Base-by-base conservation (phyloP, 2,888 invertebrate genomes). In the Tenthredo scrophulariae region DNA sequence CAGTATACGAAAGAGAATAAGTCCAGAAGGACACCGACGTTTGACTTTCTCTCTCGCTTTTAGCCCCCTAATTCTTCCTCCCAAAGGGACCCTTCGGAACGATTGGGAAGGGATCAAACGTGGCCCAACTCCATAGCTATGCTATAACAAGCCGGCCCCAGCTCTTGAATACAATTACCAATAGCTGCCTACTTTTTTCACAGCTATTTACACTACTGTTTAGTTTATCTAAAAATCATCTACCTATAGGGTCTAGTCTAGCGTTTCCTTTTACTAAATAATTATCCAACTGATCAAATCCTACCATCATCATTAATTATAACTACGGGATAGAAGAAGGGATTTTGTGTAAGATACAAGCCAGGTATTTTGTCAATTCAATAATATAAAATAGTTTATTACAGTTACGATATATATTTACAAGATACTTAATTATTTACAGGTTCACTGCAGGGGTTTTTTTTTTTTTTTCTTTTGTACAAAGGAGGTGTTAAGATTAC, bases 301-400 rank as follows among this genome's bases (percentile, higher is more conserved):
- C n/a, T 37, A 72, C n/a, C 15, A n/a, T 37, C n/a, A 9, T n/a
- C 9, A 72, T 37, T 6, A 22, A 72, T 72, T 72, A 72, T n/a
- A 26, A 26, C 62, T 62, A 62, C 70, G 37, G 29, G 37, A 29
- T 46, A 7, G 70, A n/a, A n/a, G n/a, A 37, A 10, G 40, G 70
- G 15, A 72, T 33, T 29, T n/a, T 6, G 15, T n/a, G 10, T 7
- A 40, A 37, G 9, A 72, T 72, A 72, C 70, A n/a, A 72, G 70
- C 33, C 70, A 72, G 70, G 29, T 72, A 26, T 62, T 26, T 62
- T 72, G n/a, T 37, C n/a, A 40, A 40, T 72, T 72, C 18, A 72
- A 33, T 40, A 29, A 72, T 62, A 13, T 62, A n/a, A 1, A 40
- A 54, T n/a, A 75, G 26, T 75, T 75, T 75, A 75, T 75, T 75